Percentiles rank a stretch among this genome's conserved stretches.
Conservation (phyloP, 2,888 invertebrate genomes). For the Eulithis testata region DNA sequence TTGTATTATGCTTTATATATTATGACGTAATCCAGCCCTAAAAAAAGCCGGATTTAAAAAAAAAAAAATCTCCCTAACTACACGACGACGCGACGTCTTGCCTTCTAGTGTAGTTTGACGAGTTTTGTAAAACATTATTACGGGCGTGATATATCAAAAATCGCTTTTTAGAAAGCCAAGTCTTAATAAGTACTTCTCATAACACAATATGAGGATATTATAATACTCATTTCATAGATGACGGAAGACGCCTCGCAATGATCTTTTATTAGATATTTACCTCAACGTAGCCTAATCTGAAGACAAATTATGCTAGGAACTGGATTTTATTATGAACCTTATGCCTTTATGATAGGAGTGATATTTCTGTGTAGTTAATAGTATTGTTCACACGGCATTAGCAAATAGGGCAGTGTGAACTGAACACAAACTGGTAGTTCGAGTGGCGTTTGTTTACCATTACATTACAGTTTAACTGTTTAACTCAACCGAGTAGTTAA, state of each 20-base stretch:
- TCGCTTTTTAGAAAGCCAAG: background rate
- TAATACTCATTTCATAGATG: slow-evolving; percentile 23
- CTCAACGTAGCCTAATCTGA: slow-evolving; percentile 26
- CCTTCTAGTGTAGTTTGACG: too few species aligned
- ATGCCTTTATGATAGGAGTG: slow-evolving; percentile 5
- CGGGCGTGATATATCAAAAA: background rate
- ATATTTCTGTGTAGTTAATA: background rate
- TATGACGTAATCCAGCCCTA: too few species aligned
- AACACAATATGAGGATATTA: slow-evolving; percentile 21
- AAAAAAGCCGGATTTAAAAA: too few species aligned
- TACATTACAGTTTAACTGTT: background rate
- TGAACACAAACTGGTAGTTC: slow-evolving; percentile 13
- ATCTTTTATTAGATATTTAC: slow-evolving; percentile 20
- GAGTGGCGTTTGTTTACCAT: background rate
- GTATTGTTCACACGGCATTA: slow-evolving; percentile 22
- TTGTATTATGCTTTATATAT: too few species aligned
- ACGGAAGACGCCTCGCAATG: slow-evolving; percentile 29
- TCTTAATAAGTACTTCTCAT: background rate
- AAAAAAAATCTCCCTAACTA: too few species aligned
- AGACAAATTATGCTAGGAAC: slow-evolving; percentile 27
- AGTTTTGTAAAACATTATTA: background rate
- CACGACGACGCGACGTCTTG: too few species aligned
- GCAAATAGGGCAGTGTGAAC: slow-evolving; percentile 25
- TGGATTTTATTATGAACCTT: slow-evolving; percentile 12
- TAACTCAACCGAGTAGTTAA: background rate